phyloP scores from a whole-genome alignment of 2,888 invertebrate species.

The Harpagoxenus sublaevis region DNA sequence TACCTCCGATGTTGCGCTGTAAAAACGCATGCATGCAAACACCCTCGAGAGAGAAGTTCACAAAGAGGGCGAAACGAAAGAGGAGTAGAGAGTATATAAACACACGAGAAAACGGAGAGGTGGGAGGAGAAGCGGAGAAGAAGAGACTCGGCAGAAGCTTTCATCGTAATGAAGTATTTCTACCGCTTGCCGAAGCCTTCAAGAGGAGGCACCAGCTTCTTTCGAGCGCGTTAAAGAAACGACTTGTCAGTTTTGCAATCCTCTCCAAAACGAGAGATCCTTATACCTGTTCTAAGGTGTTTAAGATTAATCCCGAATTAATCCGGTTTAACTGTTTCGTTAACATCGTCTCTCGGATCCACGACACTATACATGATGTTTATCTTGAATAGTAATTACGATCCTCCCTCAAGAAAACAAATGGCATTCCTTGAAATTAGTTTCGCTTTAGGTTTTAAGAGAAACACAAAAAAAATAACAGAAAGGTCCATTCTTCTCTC shows the following conservation, averaged over 20 bases:
- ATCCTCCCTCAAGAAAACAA: background rate
- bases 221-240: slow-evolving; percentile 74
- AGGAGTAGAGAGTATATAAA: slow-evolving; percentile 47
- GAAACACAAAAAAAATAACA: background rate
- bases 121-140: slow-evolving; percentile 61
- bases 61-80: slow-evolving; percentile 17
- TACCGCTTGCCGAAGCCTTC: slow-evolving; percentile 77
- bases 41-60: slow-evolving; percentile 25
- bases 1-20: slow-evolving; percentile 59
- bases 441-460: background rate
- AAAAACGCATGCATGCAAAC: slow-evolving; percentile 58
- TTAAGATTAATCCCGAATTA: slow-evolving; percentile 71
- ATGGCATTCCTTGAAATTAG: background rate
- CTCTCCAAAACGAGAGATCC: slow-evolving; percentile 49
- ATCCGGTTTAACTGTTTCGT: slow-evolving; percentile 69
- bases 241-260: slow-evolving; percentile 74
- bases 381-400: background rate
- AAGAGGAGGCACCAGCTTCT: slow-evolving; percentile 61
- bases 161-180: slow-evolving; percentile 86
- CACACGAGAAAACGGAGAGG: slow-evolving; percentile 27
- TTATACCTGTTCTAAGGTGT: slow-evolving; percentile 48
- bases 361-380: background rate
- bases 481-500: background rate
- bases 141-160: slow-evolving; percentile 79
- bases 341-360: background rate